Base-by-base conservation (phyloP, 2,113 vertebrate species). In the Pardalotus punctatus region DNA sequence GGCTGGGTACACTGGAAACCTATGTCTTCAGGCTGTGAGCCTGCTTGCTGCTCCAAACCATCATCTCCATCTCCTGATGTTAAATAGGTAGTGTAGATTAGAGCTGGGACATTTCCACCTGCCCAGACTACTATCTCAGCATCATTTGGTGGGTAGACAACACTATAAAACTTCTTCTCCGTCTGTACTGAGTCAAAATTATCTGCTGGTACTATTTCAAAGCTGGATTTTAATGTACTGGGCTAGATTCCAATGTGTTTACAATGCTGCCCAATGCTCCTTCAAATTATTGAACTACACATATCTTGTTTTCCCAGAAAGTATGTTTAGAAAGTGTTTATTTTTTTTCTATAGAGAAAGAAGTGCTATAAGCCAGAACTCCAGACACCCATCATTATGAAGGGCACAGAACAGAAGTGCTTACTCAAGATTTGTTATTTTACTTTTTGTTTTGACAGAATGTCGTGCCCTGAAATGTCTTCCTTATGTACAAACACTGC, bases 401-500 rank as follows among this genome's bases (percentile, higher is more conserved):
- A 73, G 22, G 38, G 24, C 29, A 54, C 15, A 50, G 54, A 88
- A 70, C 0, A 2, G 25, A 73, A 60, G 11, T 17, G 9, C 77
- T 86, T 91, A 87, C 66, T 86, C 16, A 57, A 33, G n/a, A 83
- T 71, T 64, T 81, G 23, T 67, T 77, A 19, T 81, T 88, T 93
- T 61, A 50, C 33, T 93, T 94, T 69, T 71, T 72, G 22, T 86
- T 94, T 92, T 96, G 40, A 61, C 80, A 93, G 83, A 93, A 61
- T 28, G 58, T 48, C 15, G 3, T 22, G 72, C 61, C 40, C 81
- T 97, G 71, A 96, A 80, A 78, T 95, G 53, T 57, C 88, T 89
- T 31, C 86, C 82, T 12, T 95, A 96, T 8, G 66, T 97, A 67
- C 90, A 97, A 81, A 94, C 33, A 35, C 86, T 96, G 81, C 96